phyloP scores from a whole-genome alignment of 2,888 invertebrate genomes.

The Drosophila paramelanica region DNA sequence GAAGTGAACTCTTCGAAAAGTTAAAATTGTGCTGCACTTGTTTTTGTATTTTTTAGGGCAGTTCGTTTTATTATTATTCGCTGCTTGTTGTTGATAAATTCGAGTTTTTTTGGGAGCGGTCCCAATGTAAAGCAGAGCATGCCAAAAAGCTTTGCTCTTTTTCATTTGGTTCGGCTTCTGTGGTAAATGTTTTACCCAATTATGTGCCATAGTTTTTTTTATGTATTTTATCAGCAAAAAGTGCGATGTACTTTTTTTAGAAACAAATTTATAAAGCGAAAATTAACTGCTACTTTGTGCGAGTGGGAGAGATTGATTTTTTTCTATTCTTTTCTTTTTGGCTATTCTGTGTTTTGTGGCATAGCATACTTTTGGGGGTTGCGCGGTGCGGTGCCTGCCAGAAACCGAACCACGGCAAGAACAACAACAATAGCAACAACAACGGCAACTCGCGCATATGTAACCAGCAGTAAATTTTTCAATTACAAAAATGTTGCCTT shows the following conservation, averaged over 20 bases:
- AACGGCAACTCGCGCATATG: conserved; percentile 63
- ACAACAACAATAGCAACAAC: conserved; percentile 35
- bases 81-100: conserved; percentile 66
- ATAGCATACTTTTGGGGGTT: conserved; percentile 70
- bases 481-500: conserved; percentile 64
- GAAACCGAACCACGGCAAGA: conserved; percentile 43
- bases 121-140: conserved; percentile 43
- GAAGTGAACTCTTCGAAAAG: background rate
- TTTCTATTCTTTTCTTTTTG: conserved; percentile 35
- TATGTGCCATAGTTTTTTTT: conserved; percentile 28
- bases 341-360: conserved; percentile 42
- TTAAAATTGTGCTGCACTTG: conserved; percentile 14
- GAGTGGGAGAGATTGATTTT: conserved; percentile 50
- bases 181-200: conserved; percentile 32
- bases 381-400: conserved; percentile 47
- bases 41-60: conserved; percentile 20
- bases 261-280: conserved; percentile 31
- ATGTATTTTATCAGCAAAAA: background rate
- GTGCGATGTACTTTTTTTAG: conserved; percentile 10
- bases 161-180: conserved; percentile 31
- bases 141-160: conserved; percentile 59
- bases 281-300: conserved; percentile 48
- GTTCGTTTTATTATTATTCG: conserved; percentile 15
- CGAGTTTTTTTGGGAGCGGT: conserved; percentile 72
- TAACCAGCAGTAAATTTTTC: conserved; percentile 70